phyloP scores from a whole-genome alignment of 2,113 vertebrate genomes.

The Ctenomys sociabilis region DNA sequence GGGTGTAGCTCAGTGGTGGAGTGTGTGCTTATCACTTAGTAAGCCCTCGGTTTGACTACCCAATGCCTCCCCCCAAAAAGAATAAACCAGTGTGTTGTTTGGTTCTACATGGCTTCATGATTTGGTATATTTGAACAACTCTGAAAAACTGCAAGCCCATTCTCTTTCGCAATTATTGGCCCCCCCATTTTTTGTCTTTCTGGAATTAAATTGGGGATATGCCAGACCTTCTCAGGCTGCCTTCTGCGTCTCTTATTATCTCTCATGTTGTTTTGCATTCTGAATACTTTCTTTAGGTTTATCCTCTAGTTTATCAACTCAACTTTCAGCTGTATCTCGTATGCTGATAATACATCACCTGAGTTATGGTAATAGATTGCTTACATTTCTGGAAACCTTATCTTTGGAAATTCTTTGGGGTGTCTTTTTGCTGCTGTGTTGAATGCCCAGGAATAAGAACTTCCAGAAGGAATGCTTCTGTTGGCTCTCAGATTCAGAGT shows the following conservation, averaged over 20 bases:
- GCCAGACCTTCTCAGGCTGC: not conserved
- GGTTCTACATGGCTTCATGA: not conserved
- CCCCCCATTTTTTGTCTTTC: not conserved
- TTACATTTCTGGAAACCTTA: constrained; percentile 15
- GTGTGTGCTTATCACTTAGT: rapidly evolving
- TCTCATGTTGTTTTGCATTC: not conserved
- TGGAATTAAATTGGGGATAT: not conserved
- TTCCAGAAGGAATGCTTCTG: not conserved
- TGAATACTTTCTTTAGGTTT: constrained; percentile 11
- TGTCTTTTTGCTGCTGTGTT: not conserved
- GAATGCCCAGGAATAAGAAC: not conserved
- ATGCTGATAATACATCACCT: constrained; percentile 19
- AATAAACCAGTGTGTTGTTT: not conserved
- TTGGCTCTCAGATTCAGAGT: not conserved
- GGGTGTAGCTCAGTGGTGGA: not conserved
- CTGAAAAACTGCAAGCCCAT: not conserved
- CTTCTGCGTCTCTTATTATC: not conserved
- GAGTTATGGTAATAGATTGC: constrained; percentile 24
- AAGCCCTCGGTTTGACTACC: not conserved
- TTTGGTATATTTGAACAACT: constrained; percentile 14
- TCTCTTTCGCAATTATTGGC: not conserved
- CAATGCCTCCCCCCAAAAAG: not conserved
- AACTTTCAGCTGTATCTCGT: not conserved
- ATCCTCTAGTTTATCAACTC: not conserved
- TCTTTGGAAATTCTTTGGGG: constrained; percentile 50